A percentile compares a stretch with the other conserved stretches of the same genome.
Evolutionary conservation across 2,888 invertebrate genomes (phyloP).

Genomic region (Acleris holmiana): DNA sequence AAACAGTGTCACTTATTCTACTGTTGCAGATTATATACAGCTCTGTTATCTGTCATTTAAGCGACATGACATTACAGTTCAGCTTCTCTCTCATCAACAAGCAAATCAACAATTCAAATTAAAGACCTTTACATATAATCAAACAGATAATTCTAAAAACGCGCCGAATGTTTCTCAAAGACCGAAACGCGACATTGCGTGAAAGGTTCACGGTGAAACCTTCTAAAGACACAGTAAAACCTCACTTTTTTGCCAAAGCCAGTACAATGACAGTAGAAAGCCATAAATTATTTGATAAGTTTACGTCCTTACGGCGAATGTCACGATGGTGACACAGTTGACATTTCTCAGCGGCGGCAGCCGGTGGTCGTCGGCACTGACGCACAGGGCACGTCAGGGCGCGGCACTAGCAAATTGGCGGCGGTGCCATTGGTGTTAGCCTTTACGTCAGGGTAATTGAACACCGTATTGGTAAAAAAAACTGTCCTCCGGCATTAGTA

Average conservation of each 20-base stretch:
- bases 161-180: neutral
- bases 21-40: no score
- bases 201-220: no score
- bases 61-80: no score
- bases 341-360: constrained; percentile 14
- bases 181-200: neutral
- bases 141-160: no score
- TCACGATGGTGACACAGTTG: constrained; percentile 12
- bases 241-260: constrained; percentile 1
- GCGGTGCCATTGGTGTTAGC: neutral
- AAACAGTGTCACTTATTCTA: no score
- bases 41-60: no score
- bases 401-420: constrained; percentile 1
- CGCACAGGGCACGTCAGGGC: constrained; percentile 15
- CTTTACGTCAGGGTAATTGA: constrained; percentile 2
- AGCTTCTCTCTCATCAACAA: no score
- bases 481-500: neutral
- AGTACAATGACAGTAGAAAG: neutral
- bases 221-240: neutral
- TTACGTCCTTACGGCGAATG: constrained; percentile 2
- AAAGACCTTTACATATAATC: no score
- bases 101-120: no score
- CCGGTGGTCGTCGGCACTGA: neutral
- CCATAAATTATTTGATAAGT: constrained; percentile 14
- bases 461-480: neutral